A percentile compares a stretch with the other conserved stretches of the same genome.
Evolutionary conservation across 2,797 vertebrate species (phyloP).

Genomic region (Enteromius paludinosus): DNA sequence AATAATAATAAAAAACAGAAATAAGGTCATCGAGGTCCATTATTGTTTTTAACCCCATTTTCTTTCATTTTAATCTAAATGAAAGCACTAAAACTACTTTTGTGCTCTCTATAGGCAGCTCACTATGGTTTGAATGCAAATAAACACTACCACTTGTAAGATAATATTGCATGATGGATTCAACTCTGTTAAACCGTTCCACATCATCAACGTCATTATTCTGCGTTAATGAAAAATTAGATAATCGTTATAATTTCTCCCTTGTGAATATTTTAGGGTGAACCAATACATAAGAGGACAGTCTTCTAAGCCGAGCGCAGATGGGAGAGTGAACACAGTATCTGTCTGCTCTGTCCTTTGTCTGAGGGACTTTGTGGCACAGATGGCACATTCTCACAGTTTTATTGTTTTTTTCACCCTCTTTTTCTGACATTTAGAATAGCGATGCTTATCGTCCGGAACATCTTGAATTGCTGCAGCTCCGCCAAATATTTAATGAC

Average conservation of each 20-base stretch:
- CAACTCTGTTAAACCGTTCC: neutral
- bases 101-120: neutral
- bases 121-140: neutral
- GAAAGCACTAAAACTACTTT: neutral
- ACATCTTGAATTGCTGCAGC: constrained; percentile 21
- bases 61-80: neutral
- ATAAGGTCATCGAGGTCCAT: neutral
- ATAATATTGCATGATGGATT: neutral
- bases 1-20: no score
- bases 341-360: constrained; percentile 25
- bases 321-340: constrained; percentile 8
- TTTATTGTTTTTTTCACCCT: constrained; percentile 7
- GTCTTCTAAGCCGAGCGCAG: neutral
- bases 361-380: constrained; percentile 24
- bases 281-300: neutral
- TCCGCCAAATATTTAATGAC: constrained; percentile 18
- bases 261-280: constrained; percentile 17
- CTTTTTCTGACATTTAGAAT: constrained; percentile 24
- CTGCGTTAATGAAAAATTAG: constrained; percentile 4
- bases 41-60: neutral
- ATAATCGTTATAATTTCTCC: neutral
- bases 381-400: constrained; percentile 25
- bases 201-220: neutral
- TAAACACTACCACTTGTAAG: neutral
- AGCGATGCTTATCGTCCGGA: neutral